Evolutionary conservation across 92 coral and sea anemone species (phyloP).

Genomic region (Meandrina meandrites): DNA sequence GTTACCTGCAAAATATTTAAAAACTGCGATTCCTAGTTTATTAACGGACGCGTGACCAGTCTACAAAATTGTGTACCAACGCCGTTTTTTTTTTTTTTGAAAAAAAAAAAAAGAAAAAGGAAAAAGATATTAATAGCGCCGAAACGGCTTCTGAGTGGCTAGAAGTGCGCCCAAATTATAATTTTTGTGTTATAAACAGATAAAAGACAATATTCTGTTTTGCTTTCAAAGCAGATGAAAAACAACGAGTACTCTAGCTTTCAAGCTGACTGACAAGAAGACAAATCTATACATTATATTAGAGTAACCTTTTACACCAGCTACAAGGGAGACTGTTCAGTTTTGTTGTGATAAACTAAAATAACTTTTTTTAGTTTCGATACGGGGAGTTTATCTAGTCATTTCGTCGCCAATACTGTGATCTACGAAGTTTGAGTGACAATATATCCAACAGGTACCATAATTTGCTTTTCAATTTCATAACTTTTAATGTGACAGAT

Average conservation of each 20-base stretch:
- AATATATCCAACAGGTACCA: conserved; percentile 19
- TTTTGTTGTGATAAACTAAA: conserved; percentile 4
- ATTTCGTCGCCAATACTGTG: neutral
- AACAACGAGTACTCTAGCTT: neutral
- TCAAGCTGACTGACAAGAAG: neutral
- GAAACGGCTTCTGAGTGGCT: conserved; percentile 18
- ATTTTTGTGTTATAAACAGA: conserved; percentile 28
- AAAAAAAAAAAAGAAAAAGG: no score
- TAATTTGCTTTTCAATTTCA: conserved; percentile 21
- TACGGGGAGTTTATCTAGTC: neutral
- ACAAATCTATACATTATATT: neutral
- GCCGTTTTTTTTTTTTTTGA: conserved; percentile 9
- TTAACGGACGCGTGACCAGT: neutral
- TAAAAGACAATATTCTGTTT: conserved; percentile 27
- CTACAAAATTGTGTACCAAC: neutral
- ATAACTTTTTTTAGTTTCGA: conserved; percentile 1
- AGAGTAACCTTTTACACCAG: neutral
- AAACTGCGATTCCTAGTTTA: neutral
- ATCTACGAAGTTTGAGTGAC: neutral
- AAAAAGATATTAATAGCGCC: neutral
- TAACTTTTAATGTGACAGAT: conserved; percentile 33
- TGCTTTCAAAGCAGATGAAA: conserved; percentile 29
- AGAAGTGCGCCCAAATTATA: conserved; percentile 23
- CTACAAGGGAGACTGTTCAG: neutral
- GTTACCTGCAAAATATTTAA: neutral